Conservation (phyloP, 2,888 invertebrate genomes). For the Epinotia nisella region DNA sequence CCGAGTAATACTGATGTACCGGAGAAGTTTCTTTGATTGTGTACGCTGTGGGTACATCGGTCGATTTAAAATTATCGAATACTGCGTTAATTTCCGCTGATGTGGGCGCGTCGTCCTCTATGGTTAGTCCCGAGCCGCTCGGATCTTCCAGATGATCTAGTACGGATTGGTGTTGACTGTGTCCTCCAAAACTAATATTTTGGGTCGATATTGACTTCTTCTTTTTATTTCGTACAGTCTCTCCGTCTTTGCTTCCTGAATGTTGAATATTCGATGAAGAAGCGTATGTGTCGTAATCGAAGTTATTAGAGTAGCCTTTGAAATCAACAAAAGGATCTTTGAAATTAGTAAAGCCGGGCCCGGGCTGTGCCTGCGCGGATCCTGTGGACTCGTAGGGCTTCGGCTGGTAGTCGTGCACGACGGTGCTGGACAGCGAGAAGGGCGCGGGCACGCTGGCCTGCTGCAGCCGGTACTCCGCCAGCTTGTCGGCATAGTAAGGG, state of each 20-base stretch:
- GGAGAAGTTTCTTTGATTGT: constrained; percentile 71
- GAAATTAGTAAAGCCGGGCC: constrained; percentile 59
- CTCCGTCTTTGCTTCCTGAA: constrained; percentile 62
- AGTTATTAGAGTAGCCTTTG: constrained; percentile 68
- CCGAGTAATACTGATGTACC: constrained; percentile 69
- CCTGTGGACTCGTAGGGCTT: constrained; percentile 56
- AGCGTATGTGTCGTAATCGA: constrained; percentile 71
- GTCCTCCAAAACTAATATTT: constrained; percentile 75
- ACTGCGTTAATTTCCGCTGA: constrained; percentile 62
- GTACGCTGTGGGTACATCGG: constrained; percentile 63
- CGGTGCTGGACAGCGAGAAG: constrained; percentile 70
- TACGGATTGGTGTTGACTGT: constrained; percentile 66
- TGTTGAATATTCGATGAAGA: constrained; percentile 68
- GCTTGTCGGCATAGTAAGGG: constrained; percentile 54
- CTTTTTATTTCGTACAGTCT: constrained; percentile 58
- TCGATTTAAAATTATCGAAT: constrained; percentile 57
- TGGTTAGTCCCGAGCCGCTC: constrained; percentile 54
- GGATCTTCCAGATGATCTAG: constrained; percentile 70
- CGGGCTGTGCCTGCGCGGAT: constrained; percentile 51
- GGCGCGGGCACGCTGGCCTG: constrained; percentile 65
- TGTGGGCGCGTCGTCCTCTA: constrained; percentile 58
- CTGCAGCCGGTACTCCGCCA: constrained; percentile 60
- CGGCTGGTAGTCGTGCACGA: constrained; percentile 74
- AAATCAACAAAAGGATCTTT: constrained; percentile 68
- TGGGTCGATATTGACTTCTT: constrained; percentile 79